phyloP scores from a whole-genome alignment of 1,140 invertebrate species.

The Polyergus mexicanus region DNA sequence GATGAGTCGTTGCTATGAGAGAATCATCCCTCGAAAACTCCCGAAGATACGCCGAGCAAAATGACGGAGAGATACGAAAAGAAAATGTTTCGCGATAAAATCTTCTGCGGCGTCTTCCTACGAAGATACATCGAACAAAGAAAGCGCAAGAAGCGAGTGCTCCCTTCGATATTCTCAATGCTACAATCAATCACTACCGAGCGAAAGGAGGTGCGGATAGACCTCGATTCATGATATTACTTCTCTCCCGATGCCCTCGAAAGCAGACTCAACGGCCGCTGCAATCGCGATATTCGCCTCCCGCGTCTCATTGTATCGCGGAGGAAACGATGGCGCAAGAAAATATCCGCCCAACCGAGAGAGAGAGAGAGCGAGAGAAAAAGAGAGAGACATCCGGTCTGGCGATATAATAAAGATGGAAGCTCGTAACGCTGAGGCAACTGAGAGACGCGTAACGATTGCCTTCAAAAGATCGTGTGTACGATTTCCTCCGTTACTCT shows the following conservation, averaged over 20 bases:
- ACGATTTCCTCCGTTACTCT: neutral
- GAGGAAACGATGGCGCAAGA: conserved; percentile 62
- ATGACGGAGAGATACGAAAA: neutral
- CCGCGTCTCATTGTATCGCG: conserved; percentile 46
- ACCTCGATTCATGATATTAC: conserved; percentile 55
- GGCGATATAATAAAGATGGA: conserved; percentile 12
- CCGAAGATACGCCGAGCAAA: neutral
- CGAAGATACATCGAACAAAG: conserved; percentile 32
- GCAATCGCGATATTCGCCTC: conserved; percentile 53
- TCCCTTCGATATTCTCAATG: conserved; percentile 42
- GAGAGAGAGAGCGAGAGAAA: neutral
- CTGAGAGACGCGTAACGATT: neutral
- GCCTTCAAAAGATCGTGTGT: too few relatives aligned
- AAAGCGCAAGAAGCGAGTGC: conserved; percentile 35
- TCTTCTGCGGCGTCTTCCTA: neutral
- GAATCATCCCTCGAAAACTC: neutral
- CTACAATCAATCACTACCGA: conserved; percentile 52
- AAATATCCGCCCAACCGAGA: conserved; percentile 56
- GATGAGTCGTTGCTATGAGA: neutral
- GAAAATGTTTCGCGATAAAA: conserved; percentile 26
- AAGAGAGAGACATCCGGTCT: conserved; percentile 27
- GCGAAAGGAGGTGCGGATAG: conserved; percentile 50
- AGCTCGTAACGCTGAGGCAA: neutral
- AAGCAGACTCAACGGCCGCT: conserved; percentile 8
- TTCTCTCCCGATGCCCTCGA: conserved; percentile 50